Conservation (phyloP, 1,140 invertebrate genomes). For the Ditylenchus dipsaci region DNA sequence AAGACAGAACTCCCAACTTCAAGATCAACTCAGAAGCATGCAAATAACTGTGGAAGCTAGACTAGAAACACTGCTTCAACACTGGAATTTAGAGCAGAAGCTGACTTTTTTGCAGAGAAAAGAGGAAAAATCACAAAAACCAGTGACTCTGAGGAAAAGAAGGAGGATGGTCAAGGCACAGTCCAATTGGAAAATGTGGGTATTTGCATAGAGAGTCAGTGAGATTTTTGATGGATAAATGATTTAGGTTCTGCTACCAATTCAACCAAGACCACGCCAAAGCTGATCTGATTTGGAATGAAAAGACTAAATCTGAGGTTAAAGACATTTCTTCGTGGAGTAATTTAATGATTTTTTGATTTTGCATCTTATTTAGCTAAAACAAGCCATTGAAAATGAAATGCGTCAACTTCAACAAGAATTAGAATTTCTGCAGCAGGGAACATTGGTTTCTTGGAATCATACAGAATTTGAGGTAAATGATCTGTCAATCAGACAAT, state of each 20-base stretch:
- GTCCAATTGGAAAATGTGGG: conserved; percentile 68
- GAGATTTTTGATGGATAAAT: conserved; percentile 60
- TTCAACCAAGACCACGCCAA: conserved; percentile 89
- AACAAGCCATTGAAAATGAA: conserved; percentile 86
- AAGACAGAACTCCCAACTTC: conserved; percentile 51
- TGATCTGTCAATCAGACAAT: conserved; percentile 3
- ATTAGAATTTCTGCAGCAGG: conserved; percentile 70
- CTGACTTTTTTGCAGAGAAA: conserved; percentile 65
- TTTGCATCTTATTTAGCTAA: conserved; percentile 60
- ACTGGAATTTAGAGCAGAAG: conserved; percentile 78
- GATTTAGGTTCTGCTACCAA: conserved; percentile 72
- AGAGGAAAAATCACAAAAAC: conserved; percentile 60
- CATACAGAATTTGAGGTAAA: conserved; percentile 71
- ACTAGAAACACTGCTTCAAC: conserved; percentile 73
- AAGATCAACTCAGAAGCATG: conserved; percentile 59
- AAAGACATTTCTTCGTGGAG: not conserved
- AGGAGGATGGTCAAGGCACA: conserved; percentile 81
- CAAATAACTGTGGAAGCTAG: conserved; percentile 63
- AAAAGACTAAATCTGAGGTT: conserved; percentile 68
- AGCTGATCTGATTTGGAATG: conserved; percentile 97
- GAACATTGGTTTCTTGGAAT: conserved; percentile 80
- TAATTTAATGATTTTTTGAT: too few relatives aligned
- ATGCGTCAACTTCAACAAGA: conserved; percentile 81
- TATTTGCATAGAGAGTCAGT: conserved; percentile 1
- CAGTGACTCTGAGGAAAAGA: conserved; percentile 79